Percentiles rank a stretch among this genome's conserved stretches.
phyloP scores from a whole-genome alignment of 1,140 invertebrate species.

The Cephus cinctus region DNA sequence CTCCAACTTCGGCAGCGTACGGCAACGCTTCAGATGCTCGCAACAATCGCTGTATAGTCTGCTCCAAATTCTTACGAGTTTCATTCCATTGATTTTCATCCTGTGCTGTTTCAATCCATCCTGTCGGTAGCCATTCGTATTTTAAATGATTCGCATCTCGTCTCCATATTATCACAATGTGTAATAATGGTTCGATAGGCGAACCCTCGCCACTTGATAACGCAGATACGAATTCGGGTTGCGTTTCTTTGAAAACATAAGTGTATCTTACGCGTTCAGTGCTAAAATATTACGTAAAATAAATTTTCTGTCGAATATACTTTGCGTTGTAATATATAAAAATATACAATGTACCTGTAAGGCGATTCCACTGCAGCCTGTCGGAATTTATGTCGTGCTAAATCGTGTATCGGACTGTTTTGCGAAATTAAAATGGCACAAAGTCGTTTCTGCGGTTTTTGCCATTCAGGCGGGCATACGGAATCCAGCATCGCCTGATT shows the following conservation, averaged over 20 bases:
- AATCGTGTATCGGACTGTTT: conserved; percentile 63
- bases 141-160: conserved; percentile 80
- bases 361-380: conserved; percentile 67
- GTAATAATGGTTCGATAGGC: conserved; percentile 63
- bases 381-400: conserved; percentile 63
- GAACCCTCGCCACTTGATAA: conserved; percentile 64
- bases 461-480: conserved; percentile 85
- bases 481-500: conserved; percentile 82
- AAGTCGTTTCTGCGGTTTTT: conserved; percentile 76
- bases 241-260: conserved; percentile 83
- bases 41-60: conserved; percentile 70
- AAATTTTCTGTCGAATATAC: neutral
- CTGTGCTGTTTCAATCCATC: conserved; percentile 46
- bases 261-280: conserved; percentile 77
- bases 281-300: conserved; percentile 32
- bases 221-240: conserved; percentile 77
- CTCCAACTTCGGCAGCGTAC: conserved; percentile 65
- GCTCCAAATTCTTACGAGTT: conserved; percentile 70
- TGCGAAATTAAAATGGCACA: conserved; percentile 85
- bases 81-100: conserved; percentile 66
- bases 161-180: conserved; percentile 88
- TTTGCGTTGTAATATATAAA: conserved; percentile 4
- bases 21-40: conserved; percentile 69
- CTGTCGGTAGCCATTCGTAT: conserved; percentile 77
- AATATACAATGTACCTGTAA: conserved; percentile 42